phyloP scores from a whole-genome alignment of 2,797 vertebrate species.

The Sebastes taczanowskii region DNA sequence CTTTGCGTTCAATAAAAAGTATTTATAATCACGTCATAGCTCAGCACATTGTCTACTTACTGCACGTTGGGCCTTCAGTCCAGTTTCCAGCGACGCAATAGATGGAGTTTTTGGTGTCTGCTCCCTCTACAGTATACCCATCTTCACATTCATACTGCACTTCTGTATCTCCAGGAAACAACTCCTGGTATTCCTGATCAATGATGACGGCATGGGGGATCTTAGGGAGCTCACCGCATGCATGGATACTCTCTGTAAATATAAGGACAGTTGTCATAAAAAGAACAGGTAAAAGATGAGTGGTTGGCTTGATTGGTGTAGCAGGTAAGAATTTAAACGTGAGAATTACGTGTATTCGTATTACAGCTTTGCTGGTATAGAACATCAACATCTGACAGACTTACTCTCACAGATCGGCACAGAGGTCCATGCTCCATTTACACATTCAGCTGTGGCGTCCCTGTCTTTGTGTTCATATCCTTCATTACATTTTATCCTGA shows the following conservation, averaged over 20 bases:
- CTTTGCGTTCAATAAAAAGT: too few relatives aligned
- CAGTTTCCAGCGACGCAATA: neutral
- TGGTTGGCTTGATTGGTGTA: neutral
- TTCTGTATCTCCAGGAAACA: neutral
- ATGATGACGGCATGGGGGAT: conserved; percentile 44
- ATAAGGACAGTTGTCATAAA: neutral
- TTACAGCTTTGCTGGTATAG: neutral
- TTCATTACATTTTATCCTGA: neutral
- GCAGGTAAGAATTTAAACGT: neutral
- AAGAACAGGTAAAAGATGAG: neutral
- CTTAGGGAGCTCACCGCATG: conserved; percentile 41
- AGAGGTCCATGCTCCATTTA: conserved; percentile 37
- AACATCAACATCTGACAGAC: neutral
- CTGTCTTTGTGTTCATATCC: neutral
- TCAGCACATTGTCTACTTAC: conserved; percentile 26
- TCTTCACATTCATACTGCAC: conserved; percentile 49
- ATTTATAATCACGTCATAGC: too few relatives aligned
- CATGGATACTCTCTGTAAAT: neutral
- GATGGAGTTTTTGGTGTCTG: rapidly evolving
- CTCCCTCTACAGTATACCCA: neutral
- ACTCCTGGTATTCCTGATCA: neutral
- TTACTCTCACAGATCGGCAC: conserved; percentile 58
- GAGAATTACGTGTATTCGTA: neutral
- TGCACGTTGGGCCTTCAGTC: conserved; percentile 11
- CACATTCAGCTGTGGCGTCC: rapidly evolving